Evolutionary conservation across 2,113 vertebrate genomes (phyloP), one percentile per base, ranked within the genome.

Genomic region (Tragulus kanchil): DNA sequence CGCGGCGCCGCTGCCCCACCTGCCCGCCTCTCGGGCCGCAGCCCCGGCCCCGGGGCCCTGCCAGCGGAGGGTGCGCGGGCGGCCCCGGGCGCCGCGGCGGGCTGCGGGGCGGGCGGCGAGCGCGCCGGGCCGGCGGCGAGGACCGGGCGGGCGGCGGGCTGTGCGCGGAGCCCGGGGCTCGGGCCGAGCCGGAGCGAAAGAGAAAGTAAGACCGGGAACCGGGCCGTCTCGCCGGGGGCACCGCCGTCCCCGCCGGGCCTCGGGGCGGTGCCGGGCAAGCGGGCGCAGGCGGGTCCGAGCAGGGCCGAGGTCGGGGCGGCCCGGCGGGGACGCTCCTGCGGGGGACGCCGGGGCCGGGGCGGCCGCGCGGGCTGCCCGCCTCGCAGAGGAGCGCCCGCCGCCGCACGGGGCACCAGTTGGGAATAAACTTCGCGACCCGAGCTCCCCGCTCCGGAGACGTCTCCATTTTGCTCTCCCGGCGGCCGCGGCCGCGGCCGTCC

Each of bases 381-480:
- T 71, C 89, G 2, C 85, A 1, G 64, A 82, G 86, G 17, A 82
- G 96, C 81, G 89, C 85, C 95, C 69, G 93, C 93, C 96, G 78
- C 93, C 88, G 81, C 86, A 95, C 97, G 85, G 97, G 96, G 48
- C 96, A 67, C 95, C 96, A 3, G 91, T 83, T 17, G 95, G 94
- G 82, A 73, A 94, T 52, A n/a, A 95, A 97, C 94, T 94, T 93
- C 64, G 5, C 64, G 23, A 25, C 62, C 93, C 19, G 67, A 73
- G 89, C 62, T 77, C 95, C 95, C 8, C 89, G 96, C 97, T 93
- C 97, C 83, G 96, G 84, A 98, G 97, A 97, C 97, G 98, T 97
- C 96, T 98, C 97, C 97, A 97, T 97, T 98, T 98, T 98, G 96
- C 98, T 97, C 97, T 89, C 97, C 98, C 97, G 98, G 99, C 96